Evolutionary conservation across 2,797 vertebrate genomes (phyloP), one percentile per base, ranked within the genome.

Genomic region (Sebastes elongatus): DNA sequence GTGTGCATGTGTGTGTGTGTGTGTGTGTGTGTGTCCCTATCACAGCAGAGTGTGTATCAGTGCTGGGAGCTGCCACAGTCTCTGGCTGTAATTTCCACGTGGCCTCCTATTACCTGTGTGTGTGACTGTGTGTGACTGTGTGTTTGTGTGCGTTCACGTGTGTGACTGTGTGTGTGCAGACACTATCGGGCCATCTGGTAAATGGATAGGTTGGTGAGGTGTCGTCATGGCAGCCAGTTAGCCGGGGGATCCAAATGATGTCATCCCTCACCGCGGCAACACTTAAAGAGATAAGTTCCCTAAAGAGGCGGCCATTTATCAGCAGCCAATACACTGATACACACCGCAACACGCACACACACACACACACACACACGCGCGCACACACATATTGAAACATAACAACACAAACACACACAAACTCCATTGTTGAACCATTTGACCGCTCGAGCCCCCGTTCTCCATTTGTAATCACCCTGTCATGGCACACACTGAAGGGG

Each of bases 301-400:
- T 99, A 98, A 99, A 98, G 97, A 99, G 98, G 96, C 95, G 94
- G 94, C 97, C 97, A 99, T 99, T 98, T 98, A 98, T 99, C 98
- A 99, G 98, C 96, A 96, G 85, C 89, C 87, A 93, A 93, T 92
- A 92, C 92, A 88, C 82, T 85, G 85, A 88, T 81, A 90, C 75
- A 86, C 81, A 82, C 35, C 0, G 5, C 57, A 77, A 82, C 78
- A 81, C 79, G 78, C 85, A 80, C 73, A 78, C 68, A 74, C 23
- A 23, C 23, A 23, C 23, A 23, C 56, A 16, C 33, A 35, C 30
- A 22, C 18, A 38, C 22, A 42, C 33, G 3, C 22, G 68, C 59
- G 83, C 61, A 75, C 55, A 73, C 42, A 76, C 49, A 74, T 20
- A 80, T 13, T 78, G 72, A 86, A 84, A 83, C 74, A 81, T 42